A percentile compares a stretch with the other conserved stretches of the same genome.
phyloP scores from a whole-genome alignment of 2,113 vertebrate genomes.

The Vimba vimba region DNA sequence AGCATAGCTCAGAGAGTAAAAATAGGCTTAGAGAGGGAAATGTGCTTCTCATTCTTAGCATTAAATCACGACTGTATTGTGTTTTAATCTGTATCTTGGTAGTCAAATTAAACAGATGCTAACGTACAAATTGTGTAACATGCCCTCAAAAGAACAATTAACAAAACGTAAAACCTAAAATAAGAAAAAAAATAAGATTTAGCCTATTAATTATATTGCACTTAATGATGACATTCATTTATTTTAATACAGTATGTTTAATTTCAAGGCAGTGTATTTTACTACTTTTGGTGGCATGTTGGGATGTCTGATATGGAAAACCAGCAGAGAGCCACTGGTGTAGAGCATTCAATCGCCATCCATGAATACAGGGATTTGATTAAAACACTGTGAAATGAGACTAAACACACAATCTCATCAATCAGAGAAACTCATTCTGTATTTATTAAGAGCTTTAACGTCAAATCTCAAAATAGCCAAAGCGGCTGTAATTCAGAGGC shows the following conservation, averaged over 20 bases:
- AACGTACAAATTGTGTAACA: not conserved
- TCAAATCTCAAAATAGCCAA: not conserved
- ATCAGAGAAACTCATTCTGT: constrained; percentile 27
- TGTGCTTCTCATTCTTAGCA: not conserved
- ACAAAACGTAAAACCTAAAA: too few relatives aligned
- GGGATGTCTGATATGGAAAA: not conserved
- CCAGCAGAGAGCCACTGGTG: not conserved
- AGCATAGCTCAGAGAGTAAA: not conserved
- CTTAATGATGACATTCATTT: too few relatives aligned
- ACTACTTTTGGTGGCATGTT: not conserved
- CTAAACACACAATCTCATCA: not conserved
- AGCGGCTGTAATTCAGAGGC: not conserved
- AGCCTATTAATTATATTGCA: too few relatives aligned
- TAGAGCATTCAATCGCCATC: not conserved
- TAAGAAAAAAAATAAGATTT: too few relatives aligned
- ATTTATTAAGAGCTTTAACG: constrained; percentile 14
- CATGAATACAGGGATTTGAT: not conserved
- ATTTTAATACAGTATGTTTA: too few relatives aligned
- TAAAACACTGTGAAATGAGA: not conserved
- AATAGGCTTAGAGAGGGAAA: not conserved
- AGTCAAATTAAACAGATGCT: not conserved
- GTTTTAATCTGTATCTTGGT: too few relatives aligned
- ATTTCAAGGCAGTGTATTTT: too few relatives aligned
- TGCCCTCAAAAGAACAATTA: too few relatives aligned
- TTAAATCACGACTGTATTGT: not conserved